Percentiles rank a stretch among this genome's conserved stretches.
phyloP scores from a whole-genome alignment of 92 coral and sea anemone genomes.

The Epizoanthus rinbou region DNA sequence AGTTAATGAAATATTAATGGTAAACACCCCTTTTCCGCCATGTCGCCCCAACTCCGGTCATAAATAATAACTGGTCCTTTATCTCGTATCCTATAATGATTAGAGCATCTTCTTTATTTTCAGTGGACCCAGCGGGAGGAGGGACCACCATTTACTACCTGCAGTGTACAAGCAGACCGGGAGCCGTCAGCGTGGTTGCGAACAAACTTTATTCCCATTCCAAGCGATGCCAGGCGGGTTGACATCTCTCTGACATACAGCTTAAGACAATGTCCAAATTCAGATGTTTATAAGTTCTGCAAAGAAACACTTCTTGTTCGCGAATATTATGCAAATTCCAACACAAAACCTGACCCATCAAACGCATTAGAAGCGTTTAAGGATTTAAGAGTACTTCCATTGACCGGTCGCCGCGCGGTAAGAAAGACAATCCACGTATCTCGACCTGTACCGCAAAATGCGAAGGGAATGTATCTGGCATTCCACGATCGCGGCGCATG shows the following conservation, averaged over 20 bases:
- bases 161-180: neutral
- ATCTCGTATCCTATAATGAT: no score
- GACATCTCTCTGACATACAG: constrained; percentile 23
- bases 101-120: neutral
- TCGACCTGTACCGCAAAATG: neutral
- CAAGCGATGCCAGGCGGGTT: constrained; percentile 4
- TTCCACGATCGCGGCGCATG: constrained; percentile 38
- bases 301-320: constrained; percentile 3
- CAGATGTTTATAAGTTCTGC: neutral
- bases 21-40: no score
- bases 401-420: neutral
- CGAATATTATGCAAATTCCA: neutral
- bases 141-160: neutral
- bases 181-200: constrained; percentile 18
- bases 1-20: no score
- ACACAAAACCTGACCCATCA: neutral
- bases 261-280: neutral
- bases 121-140: neutral
- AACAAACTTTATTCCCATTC: neutral
- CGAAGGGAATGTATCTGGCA: constrained; percentile 11
- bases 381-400: neutral
- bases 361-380: neutral
- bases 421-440: neutral
- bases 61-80: no score
- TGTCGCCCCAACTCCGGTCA: no score